Evolutionary conservation across 2,888 invertebrate genomes (phyloP), one percentile per base, ranked within the genome.

Genomic region (Exocentrus adspersus): DNA sequence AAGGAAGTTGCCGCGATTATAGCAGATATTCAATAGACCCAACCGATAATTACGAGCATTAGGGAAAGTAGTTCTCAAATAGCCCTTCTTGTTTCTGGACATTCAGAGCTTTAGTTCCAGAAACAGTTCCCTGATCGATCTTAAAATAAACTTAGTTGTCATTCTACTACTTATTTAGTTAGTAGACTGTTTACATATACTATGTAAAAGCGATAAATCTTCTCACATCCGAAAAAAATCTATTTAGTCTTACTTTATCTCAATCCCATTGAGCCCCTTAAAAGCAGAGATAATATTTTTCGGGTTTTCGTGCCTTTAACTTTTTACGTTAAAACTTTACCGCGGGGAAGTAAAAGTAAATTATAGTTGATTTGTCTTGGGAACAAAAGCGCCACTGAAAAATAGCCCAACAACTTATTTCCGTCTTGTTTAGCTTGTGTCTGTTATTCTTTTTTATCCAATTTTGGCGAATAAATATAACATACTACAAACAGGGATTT

Each of bases 301-400:
- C 57, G 46, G 28, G 28, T 14, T 54, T 24, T 43, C 43, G 4
- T 43, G 6, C 32, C 19, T 57, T 17, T 46, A 57, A 57, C 57
- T 57, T 57, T 57, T 57, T 46, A 43, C 57, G 46, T 46, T 46
- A 57, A 57, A 57, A 57, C 57, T 57, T 57, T 46, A 46, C 43
- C 42, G 57, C 20, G 57, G 46, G 32, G 45, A 57, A 57, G 46
- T 57, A 57, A 57, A 57, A 57, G 57, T 57, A 57, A 57, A 57
- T 57, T 57, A 57, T 57, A 32, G 57, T 46, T 57, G 57, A 57
- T 57, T 57, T 32, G 57, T 57, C 57, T 46, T 30, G 57, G 57
- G 57, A 57, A 12, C 37, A 57, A 16, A 32, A 57, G 28, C 46
- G 20, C 45, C 57, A 45, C 45, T 45, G 57, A 57, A 57, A 54